phyloP scores from a whole-genome alignment of 2,113 vertebrate genomes.

The Pogona vitticeps region DNA sequence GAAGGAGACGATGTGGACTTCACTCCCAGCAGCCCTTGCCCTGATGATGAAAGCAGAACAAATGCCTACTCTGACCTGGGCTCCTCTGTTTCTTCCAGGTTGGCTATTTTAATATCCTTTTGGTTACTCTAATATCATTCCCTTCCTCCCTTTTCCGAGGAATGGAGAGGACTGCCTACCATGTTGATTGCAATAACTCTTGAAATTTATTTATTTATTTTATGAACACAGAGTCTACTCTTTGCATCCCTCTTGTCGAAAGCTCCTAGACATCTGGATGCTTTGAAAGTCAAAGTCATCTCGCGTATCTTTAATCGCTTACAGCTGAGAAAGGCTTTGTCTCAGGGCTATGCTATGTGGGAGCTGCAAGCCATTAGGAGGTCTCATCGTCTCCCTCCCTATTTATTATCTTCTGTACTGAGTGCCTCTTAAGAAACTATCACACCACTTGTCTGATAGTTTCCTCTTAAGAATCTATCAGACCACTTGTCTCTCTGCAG shows the following conservation, averaged over 20 bases:
- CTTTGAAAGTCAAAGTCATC: no score
- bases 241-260: neutral
- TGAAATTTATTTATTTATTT: neutral
- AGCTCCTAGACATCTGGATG: no score
- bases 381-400: no score
- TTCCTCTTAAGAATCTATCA: no score
- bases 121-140: conserved; percentile 38
- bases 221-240: neutral
- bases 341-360: no score
- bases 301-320: no score
- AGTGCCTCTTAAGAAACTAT: no score
- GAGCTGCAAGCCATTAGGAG: no score
- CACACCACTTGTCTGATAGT: no score
- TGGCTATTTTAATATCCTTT: conserved; percentile 33
- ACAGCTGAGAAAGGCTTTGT: no score
- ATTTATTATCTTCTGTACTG: no score
- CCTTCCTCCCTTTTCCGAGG: neutral
- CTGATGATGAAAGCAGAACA: conserved; percentile 89
- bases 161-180: neutral
- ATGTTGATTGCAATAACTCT: neutral
- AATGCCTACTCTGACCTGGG: conserved; percentile 93
- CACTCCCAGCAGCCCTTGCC: conserved; percentile 89
- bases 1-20: conserved; percentile 93
- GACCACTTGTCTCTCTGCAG: no score
- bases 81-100: conserved; percentile 97